Conservation (phyloP, 1,140 invertebrate species). For the Cydia amplana region DNA sequence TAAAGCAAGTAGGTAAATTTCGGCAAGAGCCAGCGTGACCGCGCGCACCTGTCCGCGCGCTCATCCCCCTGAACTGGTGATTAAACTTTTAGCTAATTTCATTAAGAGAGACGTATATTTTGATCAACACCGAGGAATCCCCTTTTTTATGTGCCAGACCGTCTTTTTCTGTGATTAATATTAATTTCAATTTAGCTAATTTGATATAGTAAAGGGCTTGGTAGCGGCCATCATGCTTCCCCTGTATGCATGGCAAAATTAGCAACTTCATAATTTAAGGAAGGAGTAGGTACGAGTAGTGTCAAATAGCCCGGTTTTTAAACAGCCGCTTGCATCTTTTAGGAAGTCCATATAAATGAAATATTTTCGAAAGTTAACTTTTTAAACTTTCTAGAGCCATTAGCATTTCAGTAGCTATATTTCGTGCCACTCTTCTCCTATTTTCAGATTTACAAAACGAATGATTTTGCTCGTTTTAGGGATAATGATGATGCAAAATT, state of each 20-base stretch:
- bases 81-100: conserved; percentile 66
- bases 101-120: conserved; percentile 60
- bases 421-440: too few species aligned
- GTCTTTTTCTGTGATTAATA: conserved; percentile 42
- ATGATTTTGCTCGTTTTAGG: not conserved
- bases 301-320: too few species aligned
- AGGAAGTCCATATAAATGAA: too few species aligned
- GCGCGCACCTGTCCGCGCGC: conserved; percentile 36
- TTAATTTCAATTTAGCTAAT: conserved; percentile 39
- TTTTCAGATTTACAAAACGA: not conserved
- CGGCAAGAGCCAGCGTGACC: conserved; percentile 54
- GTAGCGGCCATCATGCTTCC: not conserved
- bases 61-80: conserved; percentile 54
- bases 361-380: too few species aligned
- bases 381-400: too few species aligned
- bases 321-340: too few species aligned
- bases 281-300: not conserved
- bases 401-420: too few species aligned
- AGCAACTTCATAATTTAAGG: not conserved
- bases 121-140: conserved; percentile 51
- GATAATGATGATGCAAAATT: not conserved
- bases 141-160: conserved; percentile 40
- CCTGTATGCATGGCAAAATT: not conserved
- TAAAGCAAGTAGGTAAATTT: conserved; percentile 76
- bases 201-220: conserved; percentile 28